A percentile compares a stretch with the other conserved stretches of the same genome.
Conservation (phyloP, 2,888 invertebrate species). For the Neria commutata region DNA sequence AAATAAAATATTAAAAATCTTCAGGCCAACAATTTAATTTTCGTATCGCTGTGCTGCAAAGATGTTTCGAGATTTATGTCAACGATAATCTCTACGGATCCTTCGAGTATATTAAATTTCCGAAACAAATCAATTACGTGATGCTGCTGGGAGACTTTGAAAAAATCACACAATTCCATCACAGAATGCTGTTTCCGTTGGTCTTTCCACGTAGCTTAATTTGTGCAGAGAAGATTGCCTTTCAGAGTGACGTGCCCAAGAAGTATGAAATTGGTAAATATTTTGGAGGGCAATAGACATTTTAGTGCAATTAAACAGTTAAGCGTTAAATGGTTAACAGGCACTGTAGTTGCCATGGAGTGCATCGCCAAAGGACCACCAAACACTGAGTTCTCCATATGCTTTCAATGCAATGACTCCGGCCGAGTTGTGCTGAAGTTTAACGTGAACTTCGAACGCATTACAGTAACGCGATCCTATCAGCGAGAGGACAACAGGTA, state of each 20-base stretch:
- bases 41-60: constrained; percentile 58
- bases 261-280: constrained; percentile 56
- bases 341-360: constrained; percentile 59
- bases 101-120: constrained; percentile 57
- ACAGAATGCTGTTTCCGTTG: constrained; percentile 58
- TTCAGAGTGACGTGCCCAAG: constrained; percentile 59
- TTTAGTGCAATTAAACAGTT: not conserved
- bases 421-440: constrained; percentile 57
- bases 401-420: constrained; percentile 59
- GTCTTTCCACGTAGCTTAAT: constrained; percentile 55
- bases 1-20: not conserved
- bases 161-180: constrained; percentile 60
- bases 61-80: constrained; percentile 60
- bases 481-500: constrained; percentile 58
- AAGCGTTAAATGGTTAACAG: constrained; percentile 26
- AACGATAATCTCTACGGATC: constrained; percentile 60
- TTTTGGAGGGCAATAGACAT: not conserved
- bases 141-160: constrained; percentile 59
- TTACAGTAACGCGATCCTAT: constrained; percentile 53
- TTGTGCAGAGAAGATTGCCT: constrained; percentile 55
- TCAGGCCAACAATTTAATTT: constrained; percentile 57
- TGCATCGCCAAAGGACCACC: constrained; percentile 59
- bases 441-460: constrained; percentile 53
- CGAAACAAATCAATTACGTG: constrained; percentile 58
- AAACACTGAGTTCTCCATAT: constrained; percentile 58